Conservation (phyloP, 1,140 invertebrate species). For the Cydia splendana region DNA sequence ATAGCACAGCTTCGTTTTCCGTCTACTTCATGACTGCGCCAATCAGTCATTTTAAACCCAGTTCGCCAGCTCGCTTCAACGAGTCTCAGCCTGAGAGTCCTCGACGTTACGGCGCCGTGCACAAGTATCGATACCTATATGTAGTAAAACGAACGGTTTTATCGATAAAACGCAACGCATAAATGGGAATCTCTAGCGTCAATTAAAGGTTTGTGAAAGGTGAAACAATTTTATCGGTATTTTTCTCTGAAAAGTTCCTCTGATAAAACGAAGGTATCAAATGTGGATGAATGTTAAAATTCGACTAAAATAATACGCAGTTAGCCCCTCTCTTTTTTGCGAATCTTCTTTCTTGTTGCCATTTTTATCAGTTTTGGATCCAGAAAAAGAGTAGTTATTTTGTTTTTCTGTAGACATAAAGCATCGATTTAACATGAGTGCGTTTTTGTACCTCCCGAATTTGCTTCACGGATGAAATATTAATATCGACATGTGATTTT, state of each 20-base stretch:
- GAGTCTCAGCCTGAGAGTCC: not conserved
- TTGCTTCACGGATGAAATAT: too few species aligned
- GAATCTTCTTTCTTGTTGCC: too few species aligned
- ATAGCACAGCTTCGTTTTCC: not conserved
- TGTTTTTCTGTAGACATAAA: too few species aligned
- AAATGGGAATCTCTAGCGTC: not conserved
- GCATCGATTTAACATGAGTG: too few species aligned
- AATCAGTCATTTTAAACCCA: not conserved
- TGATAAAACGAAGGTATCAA: too few species aligned
- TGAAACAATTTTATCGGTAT: not conserved
- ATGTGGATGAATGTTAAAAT: too few species aligned
- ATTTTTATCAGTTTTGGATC: too few species aligned
- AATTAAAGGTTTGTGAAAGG: not conserved
- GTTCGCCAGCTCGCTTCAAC: not conserved
- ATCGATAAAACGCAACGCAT: slow-evolving; percentile 12
- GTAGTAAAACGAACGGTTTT: not conserved
- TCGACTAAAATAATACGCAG: too few species aligned
- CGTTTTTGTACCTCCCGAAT: too few species aligned
- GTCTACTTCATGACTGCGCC: not conserved
- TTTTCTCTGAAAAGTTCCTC: not conserved
- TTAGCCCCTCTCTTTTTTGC: too few species aligned
- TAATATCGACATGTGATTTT: too few species aligned
- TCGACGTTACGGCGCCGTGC: not conserved
- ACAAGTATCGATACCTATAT: slow-evolving; percentile 14
- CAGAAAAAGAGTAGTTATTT: too few species aligned